Percentiles rank a stretch among this genome's conserved stretches.
These are phyloP conservation scores for Spondyliosoma cantharus DNA, from an alignment of 2,797 vertebrate genomes.

Conservation along the genomic window DNA sequence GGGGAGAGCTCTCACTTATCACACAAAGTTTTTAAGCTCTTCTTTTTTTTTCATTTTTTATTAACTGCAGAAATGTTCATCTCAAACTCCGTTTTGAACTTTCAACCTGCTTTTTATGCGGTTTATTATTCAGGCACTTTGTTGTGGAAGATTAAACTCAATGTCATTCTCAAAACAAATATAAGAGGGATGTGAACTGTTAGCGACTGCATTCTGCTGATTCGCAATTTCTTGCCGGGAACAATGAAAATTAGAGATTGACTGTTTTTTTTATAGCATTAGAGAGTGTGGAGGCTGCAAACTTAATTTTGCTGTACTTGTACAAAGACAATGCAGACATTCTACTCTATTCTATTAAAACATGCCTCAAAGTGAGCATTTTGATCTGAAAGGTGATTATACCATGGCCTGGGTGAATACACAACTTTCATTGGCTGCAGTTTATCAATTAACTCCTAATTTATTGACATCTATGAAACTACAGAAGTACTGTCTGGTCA, in stretches of 20 bases:
- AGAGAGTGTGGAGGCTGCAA: too few relatives aligned
- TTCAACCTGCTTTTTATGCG: not conserved
- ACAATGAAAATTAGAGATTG: not conserved
- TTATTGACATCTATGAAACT: too few relatives aligned
- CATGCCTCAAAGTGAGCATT: not conserved
- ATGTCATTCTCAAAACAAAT: conserved; percentile 12
- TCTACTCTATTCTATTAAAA: not conserved
- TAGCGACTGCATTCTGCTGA: conserved; percentile 5
- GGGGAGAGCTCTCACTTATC: conserved; percentile 9
- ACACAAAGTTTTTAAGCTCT: conserved; percentile 38
- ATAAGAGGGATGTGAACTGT: conserved; percentile 9
- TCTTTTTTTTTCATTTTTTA: conserved; percentile 16
- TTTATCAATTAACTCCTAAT: too few relatives aligned
- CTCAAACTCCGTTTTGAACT: not conserved
- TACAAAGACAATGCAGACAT: too few relatives aligned
- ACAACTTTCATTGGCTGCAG: too few relatives aligned
- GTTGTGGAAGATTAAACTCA: conserved; percentile 4
- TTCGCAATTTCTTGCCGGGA: not conserved
- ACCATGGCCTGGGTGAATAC: too few relatives aligned
- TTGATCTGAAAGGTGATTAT: not conserved
- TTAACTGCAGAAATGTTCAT: not conserved
- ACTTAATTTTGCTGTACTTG: too few relatives aligned
- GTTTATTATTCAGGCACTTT: not conserved
- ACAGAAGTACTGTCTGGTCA: too few relatives aligned
- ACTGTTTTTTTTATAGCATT: not conserved